A percentile compares a stretch with the other conserved stretches of the same genome.
Conservation (phyloP, 2,888 invertebrate species). For the Caenorhabditis doughertyi region DNA sequence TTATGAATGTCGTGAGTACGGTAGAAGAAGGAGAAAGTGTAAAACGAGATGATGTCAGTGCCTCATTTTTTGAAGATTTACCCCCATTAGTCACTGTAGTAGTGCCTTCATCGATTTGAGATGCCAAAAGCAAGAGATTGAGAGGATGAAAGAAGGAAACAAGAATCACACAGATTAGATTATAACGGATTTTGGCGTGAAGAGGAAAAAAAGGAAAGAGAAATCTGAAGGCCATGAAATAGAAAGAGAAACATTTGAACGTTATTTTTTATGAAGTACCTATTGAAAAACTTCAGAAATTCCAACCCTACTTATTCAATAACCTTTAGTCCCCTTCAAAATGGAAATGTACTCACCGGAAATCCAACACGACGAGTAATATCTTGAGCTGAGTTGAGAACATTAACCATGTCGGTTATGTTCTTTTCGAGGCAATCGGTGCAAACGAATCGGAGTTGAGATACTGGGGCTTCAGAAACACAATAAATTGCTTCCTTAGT, state of each 20-base stretch:
- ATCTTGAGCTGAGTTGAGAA: slow-evolving; percentile 81
- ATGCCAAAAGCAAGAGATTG: slow-evolving; percentile 42
- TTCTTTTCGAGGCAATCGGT: slow-evolving; percentile 80
- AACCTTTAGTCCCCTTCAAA: background rate
- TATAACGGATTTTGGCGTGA: slow-evolving; percentile 58
- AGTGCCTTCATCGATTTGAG: slow-evolving; percentile 54
- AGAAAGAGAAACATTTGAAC: slow-evolving; percentile 53
- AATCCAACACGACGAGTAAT: slow-evolving; percentile 81
- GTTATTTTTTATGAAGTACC: slow-evolving; percentile 47
- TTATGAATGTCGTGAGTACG: slow-evolving; percentile 48
- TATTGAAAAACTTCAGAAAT: slow-evolving; percentile 8
- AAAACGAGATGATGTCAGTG: slow-evolving; percentile 62
- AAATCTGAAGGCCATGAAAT: slow-evolving; percentile 54
- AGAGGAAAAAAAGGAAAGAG: slow-evolving; percentile 38
- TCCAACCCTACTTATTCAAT: slow-evolving; percentile 2
- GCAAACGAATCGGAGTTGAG: slow-evolving; percentile 81
- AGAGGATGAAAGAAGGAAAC: slow-evolving; percentile 47
- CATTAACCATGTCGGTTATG: slow-evolving; percentile 81
- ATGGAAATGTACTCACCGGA: slow-evolving; percentile 76
- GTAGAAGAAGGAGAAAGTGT: slow-evolving; percentile 50
- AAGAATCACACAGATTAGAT: slow-evolving; percentile 59
- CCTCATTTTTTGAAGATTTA: slow-evolving; percentile 52
- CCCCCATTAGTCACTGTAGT: slow-evolving; percentile 45
- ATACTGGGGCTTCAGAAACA: slow-evolving; percentile 78
- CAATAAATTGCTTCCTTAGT: slow-evolving; percentile 75